Conservation (phyloP, 2,113 vertebrate genomes). For the Butastur rufipennis region DNA sequence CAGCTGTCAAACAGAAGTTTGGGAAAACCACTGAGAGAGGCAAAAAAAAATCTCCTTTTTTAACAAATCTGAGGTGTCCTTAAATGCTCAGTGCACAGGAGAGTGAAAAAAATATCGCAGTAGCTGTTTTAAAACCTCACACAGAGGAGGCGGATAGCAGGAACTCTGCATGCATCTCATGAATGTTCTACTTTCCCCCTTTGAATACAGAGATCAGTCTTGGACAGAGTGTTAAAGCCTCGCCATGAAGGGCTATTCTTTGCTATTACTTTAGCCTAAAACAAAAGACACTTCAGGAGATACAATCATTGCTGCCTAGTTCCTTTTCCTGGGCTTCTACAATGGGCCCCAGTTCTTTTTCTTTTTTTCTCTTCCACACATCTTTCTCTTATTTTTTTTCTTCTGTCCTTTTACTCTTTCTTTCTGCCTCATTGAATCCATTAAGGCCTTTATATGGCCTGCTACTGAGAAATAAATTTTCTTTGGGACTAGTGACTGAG, state of each 20-base stretch:
- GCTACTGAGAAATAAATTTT: conserved; percentile 75
- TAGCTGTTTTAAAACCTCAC: conserved; percentile 66
- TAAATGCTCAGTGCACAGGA: conserved; percentile 61
- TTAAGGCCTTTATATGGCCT: conserved; percentile 75
- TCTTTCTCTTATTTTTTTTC: conserved; percentile 72
- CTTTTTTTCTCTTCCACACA: conserved; percentile 72
- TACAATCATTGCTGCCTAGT: conserved; percentile 81
- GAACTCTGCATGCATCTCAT: conserved; percentile 96
- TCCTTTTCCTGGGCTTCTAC: conserved; percentile 79
- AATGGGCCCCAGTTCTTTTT: conserved; percentile 76
- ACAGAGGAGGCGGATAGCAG: conserved; percentile 61
- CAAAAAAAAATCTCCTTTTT: conserved; percentile 10
- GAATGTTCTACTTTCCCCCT: conserved; percentile 88
- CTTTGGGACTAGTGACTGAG: conserved; percentile 58
- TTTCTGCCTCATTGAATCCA: conserved; percentile 85
- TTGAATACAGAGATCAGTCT: conserved; percentile 93
- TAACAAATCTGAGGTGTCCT: conserved; percentile 65
- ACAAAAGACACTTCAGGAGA: conserved; percentile 92
- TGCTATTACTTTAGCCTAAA: conserved; percentile 78
- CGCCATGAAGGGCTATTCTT: conserved; percentile 84
- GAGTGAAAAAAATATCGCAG: not conserved
- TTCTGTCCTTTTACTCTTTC: conserved; percentile 73
- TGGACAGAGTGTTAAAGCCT: conserved; percentile 79
- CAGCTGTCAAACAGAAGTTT: conserved; percentile 37
- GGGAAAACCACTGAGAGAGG: conserved; percentile 57